Percentiles rank a stretch among this genome's conserved stretches.
These are phyloP conservation scores for Leptinotarsa texana DNA, from an alignment of 1,140 invertebrate species.

Conservation along the genomic window DNA sequence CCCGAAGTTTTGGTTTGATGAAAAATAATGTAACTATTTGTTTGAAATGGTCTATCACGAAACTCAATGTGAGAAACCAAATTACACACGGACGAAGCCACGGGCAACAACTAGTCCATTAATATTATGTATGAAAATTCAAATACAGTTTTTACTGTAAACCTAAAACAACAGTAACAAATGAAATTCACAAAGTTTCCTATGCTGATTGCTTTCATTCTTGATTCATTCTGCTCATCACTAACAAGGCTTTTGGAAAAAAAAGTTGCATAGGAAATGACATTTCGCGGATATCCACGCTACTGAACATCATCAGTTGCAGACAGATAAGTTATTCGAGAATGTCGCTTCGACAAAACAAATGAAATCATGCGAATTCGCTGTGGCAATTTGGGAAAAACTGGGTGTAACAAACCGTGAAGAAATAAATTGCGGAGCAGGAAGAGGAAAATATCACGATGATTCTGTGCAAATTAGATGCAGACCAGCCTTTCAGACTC, in stretches of 20 bases:
- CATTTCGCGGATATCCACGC: background rate
- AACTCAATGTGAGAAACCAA: no score
- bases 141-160: background rate
- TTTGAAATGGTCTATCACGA: no score
- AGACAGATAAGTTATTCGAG: background rate
- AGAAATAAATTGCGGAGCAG: constrained; percentile 10
- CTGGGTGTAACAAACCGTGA: constrained; percentile 14
- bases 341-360: constrained; percentile 25
- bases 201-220: no score
- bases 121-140: no score
- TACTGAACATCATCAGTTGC: background rate
- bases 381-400: constrained; percentile 12
- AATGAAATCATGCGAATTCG: constrained; percentile 21
- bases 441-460: constrained; percentile 10
- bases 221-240: no score
- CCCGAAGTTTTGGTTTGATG: no score
- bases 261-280: no score
- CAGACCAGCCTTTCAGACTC: background rate
- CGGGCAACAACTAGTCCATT: no score
- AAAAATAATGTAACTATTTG: no score
- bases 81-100: no score
- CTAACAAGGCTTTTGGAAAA: no score
- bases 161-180: background rate
- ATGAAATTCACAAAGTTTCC: no score
- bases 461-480: constrained; percentile 13